A percentile compares a stretch with the other conserved stretches of the same genome.
phyloP scores from a whole-genome alignment of 2,113 vertebrate genomes.

The Sinocyclocheilus rhinocerous region DNA sequence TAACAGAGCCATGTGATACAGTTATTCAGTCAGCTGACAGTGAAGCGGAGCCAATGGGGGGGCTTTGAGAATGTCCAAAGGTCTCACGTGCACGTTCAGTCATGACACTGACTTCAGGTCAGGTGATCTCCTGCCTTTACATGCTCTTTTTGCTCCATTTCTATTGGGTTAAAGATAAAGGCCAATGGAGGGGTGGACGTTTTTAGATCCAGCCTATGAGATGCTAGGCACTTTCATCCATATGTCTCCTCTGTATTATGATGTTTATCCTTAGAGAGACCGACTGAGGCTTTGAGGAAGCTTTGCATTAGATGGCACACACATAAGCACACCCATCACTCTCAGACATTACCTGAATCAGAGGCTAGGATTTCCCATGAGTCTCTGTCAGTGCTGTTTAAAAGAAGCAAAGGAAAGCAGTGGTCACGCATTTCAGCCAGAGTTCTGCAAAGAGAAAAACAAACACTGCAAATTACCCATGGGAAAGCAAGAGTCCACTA shows the following conservation, averaged over 20 bases:
- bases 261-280: slow-evolving; percentile 33
- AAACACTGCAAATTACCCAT: slow-evolving; percentile 18
- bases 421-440: slow-evolving; percentile 32
- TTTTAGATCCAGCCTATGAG: slow-evolving; percentile 32
- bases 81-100: slow-evolving; percentile 25
- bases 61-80: slow-evolving; percentile 16
- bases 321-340: neutral
- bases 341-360: slow-evolving; percentile 26
- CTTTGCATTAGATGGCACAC: slow-evolving; percentile 33
- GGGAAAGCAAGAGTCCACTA: slow-evolving; percentile 22
- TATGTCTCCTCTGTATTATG: slow-evolving; percentile 14
- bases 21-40: slow-evolving; percentile 21
- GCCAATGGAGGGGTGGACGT: slow-evolving; percentile 16
- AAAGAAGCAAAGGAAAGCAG: slow-evolving; percentile 5
- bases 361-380: slow-evolving; percentile 18
- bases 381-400: slow-evolving; percentile 24
- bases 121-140: slow-evolving; percentile 25
- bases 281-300: slow-evolving; percentile 11
- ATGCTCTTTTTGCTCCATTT: slow-evolving; percentile 28
- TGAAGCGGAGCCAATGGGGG: neutral
- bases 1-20: slow-evolving; percentile 50
- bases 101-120: slow-evolving; percentile 30
- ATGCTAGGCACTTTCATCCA: slow-evolving; percentile 9
- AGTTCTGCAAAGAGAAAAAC: slow-evolving; percentile 28
- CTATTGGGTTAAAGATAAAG: slow-evolving; percentile 36